phyloP scores from a whole-genome alignment of 1,140 invertebrate species.

The Pomacea maculata region DNA sequence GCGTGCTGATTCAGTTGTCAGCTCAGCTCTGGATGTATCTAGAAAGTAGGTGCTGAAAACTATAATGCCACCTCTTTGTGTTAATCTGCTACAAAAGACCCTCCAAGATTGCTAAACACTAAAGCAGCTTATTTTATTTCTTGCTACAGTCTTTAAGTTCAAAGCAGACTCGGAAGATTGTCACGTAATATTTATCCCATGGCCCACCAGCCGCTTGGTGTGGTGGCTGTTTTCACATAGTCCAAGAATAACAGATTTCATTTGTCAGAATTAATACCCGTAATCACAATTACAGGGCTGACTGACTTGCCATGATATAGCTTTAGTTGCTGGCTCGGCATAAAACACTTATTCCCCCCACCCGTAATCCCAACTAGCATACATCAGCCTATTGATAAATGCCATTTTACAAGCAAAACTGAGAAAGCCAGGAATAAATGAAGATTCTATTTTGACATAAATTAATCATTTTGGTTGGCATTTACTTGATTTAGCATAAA shows the following conservation, averaged over 20 bases:
- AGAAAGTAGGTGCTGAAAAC: slow-evolving; percentile 25
- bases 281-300: too few relatives aligned
- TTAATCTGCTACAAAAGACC: background rate
- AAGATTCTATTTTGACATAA: too few relatives aligned
- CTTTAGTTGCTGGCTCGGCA: too few relatives aligned
- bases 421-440: too few relatives aligned
- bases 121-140: background rate
- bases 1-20: slow-evolving; percentile 25
- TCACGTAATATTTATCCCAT: background rate
- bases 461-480: too few relatives aligned
- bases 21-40: slow-evolving; percentile 24
- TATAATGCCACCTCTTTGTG: background rate
- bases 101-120: background rate
- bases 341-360: too few relatives aligned
- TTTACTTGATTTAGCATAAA: too few relatives aligned
- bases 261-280: too few relatives aligned
- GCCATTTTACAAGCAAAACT: background rate
- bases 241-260: too few relatives aligned
- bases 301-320: too few relatives aligned
- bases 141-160: background rate
- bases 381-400: too few relatives aligned
- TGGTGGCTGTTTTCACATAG: background rate
- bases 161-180: background rate
- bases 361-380: too few relatives aligned
- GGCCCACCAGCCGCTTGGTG: background rate